phyloP scores from a whole-genome alignment of 2,797 vertebrate species.

The Carapus acus region DNA sequence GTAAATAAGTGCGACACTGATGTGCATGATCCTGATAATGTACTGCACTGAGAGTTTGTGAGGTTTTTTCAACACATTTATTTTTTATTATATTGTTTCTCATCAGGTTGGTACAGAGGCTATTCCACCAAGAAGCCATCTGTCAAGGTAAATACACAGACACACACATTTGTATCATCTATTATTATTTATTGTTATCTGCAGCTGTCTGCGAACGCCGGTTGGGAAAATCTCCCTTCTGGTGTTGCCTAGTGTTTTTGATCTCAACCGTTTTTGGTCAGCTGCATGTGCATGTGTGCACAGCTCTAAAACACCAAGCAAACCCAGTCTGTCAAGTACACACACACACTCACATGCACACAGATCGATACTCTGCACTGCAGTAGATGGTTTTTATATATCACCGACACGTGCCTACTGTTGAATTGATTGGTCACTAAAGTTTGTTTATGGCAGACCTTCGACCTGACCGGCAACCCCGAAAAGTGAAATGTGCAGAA shows the following conservation, averaged over 20 bases:
- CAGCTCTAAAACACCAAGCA: too few species aligned
- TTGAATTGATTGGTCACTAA: constrained; percentile 22
- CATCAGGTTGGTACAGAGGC: constrained; percentile 98
- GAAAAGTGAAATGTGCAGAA: background rate
- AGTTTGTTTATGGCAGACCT: constrained; percentile 14
- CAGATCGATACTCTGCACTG: constrained; percentile 46
- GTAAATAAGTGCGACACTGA: too few species aligned
- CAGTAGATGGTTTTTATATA: constrained; percentile 45
- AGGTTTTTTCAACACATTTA: constrained; percentile 23
- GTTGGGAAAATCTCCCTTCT: too few species aligned
- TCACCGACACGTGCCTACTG: constrained; percentile 27
- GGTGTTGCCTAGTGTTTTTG: too few species aligned
- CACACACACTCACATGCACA: constrained; percentile 24
- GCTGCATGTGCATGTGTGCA: constrained; percentile 15
- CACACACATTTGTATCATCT: too few species aligned
- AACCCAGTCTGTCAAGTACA: too few species aligned
- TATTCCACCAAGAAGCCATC: constrained; percentile 91
- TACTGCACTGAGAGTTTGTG: background rate
- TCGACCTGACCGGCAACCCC: constrained; percentile 12
- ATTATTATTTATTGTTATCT: background rate
- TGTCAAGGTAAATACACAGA: constrained; percentile 79
- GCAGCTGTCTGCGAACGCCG: too few species aligned
- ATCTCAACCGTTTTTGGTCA: too few species aligned
- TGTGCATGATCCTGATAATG: background rate
- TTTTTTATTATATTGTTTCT: constrained; percentile 47